Evolutionary conservation across 2,113 vertebrate species (phyloP), one percentile per base, ranked within the genome.

Genomic region (Hemibagrus wyckioides): DNA sequence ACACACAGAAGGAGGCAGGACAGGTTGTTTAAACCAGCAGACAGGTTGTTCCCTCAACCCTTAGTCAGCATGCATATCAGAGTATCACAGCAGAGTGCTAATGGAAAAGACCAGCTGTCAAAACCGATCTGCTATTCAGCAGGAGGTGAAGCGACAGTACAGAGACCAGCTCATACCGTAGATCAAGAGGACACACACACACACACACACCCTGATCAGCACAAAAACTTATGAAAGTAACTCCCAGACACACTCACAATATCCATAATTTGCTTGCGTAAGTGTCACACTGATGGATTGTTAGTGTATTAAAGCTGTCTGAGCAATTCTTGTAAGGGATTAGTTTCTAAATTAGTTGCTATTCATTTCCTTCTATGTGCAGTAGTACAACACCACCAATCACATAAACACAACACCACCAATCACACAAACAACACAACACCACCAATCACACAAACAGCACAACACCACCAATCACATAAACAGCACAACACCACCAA

Each of bases 101-200:
- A 59, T 75, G 23, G 63, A 73, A 88, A 54, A 73, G 81, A 69
- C 41, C 75, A 89, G 86, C 88, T 91, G 88, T 89, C 90, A 87
- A 61, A 81, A 63, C 19, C n/a, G 61, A 87, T 91, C 30, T 73
- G 77, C 56, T 50, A 65, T 61, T 41, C 73, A 82, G 80, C 81
- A 85, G 30, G 57, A 67, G 59, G 39, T 33, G 48, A 67, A 65
- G n/a, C 13, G 52, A n/a, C 73, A 56, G 33, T 80, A n/a, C 33
- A 61, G 80, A 48, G 57, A 57, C 50, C 52, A n/a, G 54, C n/a
- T 63, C 56, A 54, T 8, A 21, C 36, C 63, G 23, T 6, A 75
- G 17, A 61, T 52, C 82, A 57, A 61, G 11, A 23, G 33, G 10
- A 48, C 25, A 50, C n/a, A 50, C 63, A 80, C 28, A 69, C 30